These are phyloP conservation scores for Vanessa tameamea DNA, from an alignment of 1,140 invertebrate genomes.

Conservation along the genomic window DNA sequence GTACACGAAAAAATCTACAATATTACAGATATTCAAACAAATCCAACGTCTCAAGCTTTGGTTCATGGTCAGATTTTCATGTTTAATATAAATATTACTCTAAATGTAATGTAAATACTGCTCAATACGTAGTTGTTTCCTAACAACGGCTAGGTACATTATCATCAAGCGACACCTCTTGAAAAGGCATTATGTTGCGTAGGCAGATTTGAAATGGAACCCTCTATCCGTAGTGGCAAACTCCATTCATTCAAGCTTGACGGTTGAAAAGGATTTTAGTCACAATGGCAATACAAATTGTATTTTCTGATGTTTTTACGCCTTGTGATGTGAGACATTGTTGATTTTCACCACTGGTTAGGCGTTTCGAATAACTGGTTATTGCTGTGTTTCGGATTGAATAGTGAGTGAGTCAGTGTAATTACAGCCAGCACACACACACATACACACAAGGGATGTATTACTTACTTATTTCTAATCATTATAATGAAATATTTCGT, in stretches of 20 bases:
- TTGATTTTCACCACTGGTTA: neutral
- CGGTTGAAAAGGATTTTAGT: slow-evolving; percentile 3
- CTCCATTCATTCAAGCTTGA: slow-evolving; percentile 1
- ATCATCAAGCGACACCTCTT: slow-evolving; percentile 18
- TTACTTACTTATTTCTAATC: too few species aligned
- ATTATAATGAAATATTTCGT: too few species aligned
- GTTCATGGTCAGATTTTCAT: neutral
- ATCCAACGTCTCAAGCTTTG: too few species aligned
- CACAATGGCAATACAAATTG: slow-evolving; percentile 9
- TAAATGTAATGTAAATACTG: neutral
- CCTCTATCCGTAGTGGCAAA: neutral
- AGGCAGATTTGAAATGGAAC: slow-evolving; percentile 9
- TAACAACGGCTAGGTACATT: slow-evolving; percentile 8
- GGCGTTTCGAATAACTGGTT: too few species aligned
- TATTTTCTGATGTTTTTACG: slow-evolving; percentile 6
- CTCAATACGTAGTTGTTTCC: slow-evolving; percentile 2
- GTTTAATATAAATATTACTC: too few species aligned
- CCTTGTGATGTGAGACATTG: neutral
- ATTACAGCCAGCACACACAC: too few species aligned
- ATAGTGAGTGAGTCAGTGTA: too few species aligned
- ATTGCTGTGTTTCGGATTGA: too few species aligned
- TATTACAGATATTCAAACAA: too few species aligned
- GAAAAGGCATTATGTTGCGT: slow-evolving; percentile 18
- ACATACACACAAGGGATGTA: too few species aligned
- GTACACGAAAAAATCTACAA: too few species aligned